These are phyloP conservation scores for Microcebus lehilahytsara DNA, from an alignment of 2,113 vertebrate genomes.

Conservation along the genomic window DNA sequence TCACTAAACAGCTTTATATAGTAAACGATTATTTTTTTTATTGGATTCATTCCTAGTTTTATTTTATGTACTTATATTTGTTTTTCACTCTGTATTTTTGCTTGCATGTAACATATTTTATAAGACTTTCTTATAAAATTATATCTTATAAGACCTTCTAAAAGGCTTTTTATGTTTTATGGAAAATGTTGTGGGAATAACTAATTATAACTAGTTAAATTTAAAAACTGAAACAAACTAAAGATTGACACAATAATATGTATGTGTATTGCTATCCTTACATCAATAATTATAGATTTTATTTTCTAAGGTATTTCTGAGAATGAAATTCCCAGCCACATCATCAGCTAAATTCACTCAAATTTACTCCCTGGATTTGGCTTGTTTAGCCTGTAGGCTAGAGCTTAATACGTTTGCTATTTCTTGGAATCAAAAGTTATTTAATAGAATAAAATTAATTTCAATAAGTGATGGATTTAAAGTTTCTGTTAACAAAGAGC, in stretches of 20 bases:
- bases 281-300: neutral
- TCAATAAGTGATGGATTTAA: neutral
- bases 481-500: neutral
- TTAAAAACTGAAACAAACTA: neutral
- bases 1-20: neutral
- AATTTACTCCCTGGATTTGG: neutral
- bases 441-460: neutral
- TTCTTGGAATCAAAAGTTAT: conserved; percentile 12
- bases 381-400: neutral
- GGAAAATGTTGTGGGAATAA: neutral
- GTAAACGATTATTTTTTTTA: neutral
- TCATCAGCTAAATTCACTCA: neutral
- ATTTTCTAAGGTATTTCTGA: neutral
- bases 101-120: neutral
- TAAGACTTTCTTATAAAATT: neutral
- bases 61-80: neutral
- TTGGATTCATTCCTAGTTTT: neutral
- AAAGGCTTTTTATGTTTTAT: neutral
- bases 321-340: neutral
- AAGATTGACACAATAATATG: neutral
- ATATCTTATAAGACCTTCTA: conserved; percentile 5
- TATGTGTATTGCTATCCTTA: neutral
- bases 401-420: neutral
- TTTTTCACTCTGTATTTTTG: neutral
- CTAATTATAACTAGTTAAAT: neutral